Conservation (phyloP, 2,888 invertebrate genomes). For the Linnaemya vulpina region DNA sequence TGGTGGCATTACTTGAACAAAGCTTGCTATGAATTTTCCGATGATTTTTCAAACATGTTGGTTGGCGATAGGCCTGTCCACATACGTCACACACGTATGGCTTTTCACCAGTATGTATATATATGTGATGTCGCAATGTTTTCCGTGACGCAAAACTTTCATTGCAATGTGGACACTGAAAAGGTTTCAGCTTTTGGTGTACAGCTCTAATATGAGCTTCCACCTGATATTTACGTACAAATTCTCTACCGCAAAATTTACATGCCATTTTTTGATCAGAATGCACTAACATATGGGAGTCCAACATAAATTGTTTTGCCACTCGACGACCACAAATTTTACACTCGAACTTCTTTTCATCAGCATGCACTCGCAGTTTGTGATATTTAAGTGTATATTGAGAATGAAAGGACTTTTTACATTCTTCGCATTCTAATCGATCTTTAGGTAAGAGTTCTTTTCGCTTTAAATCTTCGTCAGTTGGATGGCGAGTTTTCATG, state of each 20-base stretch:
- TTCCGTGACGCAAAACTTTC: constrained; percentile 79
- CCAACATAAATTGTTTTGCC: constrained; percentile 80
- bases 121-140: constrained; percentile 78
- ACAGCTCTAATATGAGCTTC: constrained; percentile 79
- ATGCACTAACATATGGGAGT: constrained; percentile 79
- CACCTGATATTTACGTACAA: constrained; percentile 78
- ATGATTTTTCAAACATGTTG: constrained; percentile 79
- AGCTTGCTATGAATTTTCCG: constrained; percentile 76
- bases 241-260: constrained; percentile 78
- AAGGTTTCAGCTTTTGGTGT: constrained; percentile 79
- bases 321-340: constrained; percentile 78
- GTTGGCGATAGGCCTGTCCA: constrained; percentile 79
- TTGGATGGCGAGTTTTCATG: constrained; percentile 79
- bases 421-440: constrained; percentile 76
- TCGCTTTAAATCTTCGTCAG: constrained; percentile 75
- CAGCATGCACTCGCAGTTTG: constrained; percentile 77
- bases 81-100: constrained; percentile 81
- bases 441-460: constrained; percentile 73
- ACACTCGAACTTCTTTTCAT: constrained; percentile 76
- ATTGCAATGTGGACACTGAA: constrained; percentile 76
- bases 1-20: constrained; percentile 17
- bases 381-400: constrained; percentile 79
- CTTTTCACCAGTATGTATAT: constrained; percentile 82
- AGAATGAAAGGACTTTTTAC: constrained; percentile 79
- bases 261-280: constrained; percentile 78